Conservation (phyloP, 1,140 invertebrate species). For the Saxidomus purpurata region DNA sequence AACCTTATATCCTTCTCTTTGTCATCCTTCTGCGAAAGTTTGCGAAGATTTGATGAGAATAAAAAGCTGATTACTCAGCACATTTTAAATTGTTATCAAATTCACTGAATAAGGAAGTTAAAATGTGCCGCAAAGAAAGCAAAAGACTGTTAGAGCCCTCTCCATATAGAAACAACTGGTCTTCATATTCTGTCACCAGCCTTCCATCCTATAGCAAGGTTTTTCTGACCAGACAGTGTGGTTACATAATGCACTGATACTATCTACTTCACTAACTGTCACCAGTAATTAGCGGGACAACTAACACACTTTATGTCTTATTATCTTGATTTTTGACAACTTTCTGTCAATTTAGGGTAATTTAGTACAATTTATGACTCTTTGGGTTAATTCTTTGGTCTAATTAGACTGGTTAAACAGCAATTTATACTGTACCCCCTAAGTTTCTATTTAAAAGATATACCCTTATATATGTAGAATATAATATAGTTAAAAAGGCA, state of each 20-base stretch:
- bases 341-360: constrained; percentile 44
- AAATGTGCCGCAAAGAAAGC: too few species aligned
- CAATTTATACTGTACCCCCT: not conserved
- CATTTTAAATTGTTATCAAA: too few species aligned
- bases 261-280: not conserved
- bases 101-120: too few species aligned
- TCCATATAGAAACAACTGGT: too few species aligned
- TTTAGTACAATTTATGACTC: constrained; percentile 28
- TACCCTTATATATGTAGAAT: not conserved
- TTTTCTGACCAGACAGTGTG: constrained; percentile 20
- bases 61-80: too few species aligned
- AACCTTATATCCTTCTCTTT: too few species aligned
- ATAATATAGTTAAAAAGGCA: too few species aligned
- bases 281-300: constrained; percentile 27
- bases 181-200: too few species aligned
- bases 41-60: too few species aligned
- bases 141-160: too few species aligned
- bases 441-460: not conserved
- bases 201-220: too few species aligned
- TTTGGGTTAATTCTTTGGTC: constrained; percentile 36
- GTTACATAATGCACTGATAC: not conserved
- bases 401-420: constrained; percentile 3
- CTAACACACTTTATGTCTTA: constrained; percentile 32
- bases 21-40: too few species aligned
- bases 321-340: constrained; percentile 22